phyloP scores from a whole-genome alignment of 1,140 invertebrate species.

The Cataglyphis hispanica region DNA sequence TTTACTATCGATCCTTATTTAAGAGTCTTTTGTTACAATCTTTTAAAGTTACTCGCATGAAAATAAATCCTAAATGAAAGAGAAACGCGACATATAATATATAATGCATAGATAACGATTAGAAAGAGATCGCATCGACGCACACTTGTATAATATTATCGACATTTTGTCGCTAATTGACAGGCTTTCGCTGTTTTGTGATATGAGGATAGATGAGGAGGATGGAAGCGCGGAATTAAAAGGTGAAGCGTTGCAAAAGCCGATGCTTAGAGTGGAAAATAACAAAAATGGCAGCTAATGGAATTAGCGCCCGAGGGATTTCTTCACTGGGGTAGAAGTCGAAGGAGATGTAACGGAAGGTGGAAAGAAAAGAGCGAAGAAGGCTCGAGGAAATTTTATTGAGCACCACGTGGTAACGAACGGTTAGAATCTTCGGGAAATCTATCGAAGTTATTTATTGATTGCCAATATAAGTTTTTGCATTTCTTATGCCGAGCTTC shows the following conservation, averaged over 20 bases:
- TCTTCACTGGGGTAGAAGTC: not conserved
- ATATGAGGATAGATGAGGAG: not conserved
- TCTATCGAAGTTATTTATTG: not conserved
- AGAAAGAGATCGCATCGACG: not conserved
- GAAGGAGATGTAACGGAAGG: not conserved
- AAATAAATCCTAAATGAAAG: not conserved
- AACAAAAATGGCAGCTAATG: conserved; percentile 45
- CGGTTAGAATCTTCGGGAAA: not conserved
- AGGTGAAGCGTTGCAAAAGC: conserved; percentile 10
- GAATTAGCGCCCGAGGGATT: conserved; percentile 59
- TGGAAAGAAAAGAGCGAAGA: not conserved
- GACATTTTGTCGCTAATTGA: not conserved
- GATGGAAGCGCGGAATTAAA: conserved; percentile 39
- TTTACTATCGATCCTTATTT: too few relatives aligned
- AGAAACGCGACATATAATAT: not conserved
- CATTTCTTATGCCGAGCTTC: not conserved
- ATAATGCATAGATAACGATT: not conserved
- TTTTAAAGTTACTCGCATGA: not conserved
- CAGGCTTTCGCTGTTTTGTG: not conserved
- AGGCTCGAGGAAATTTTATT: conserved; percentile 47
- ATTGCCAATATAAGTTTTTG: conserved; percentile 11
- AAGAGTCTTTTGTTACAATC: not conserved
- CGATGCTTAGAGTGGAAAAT: conserved; percentile 26
- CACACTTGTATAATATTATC: conserved; percentile 23
- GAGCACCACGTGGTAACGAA: not conserved